Percentiles rank a stretch among this genome's conserved stretches.
Conservation (phyloP, 2,797 vertebrate species). For the Lycodopsis pacificus region DNA sequence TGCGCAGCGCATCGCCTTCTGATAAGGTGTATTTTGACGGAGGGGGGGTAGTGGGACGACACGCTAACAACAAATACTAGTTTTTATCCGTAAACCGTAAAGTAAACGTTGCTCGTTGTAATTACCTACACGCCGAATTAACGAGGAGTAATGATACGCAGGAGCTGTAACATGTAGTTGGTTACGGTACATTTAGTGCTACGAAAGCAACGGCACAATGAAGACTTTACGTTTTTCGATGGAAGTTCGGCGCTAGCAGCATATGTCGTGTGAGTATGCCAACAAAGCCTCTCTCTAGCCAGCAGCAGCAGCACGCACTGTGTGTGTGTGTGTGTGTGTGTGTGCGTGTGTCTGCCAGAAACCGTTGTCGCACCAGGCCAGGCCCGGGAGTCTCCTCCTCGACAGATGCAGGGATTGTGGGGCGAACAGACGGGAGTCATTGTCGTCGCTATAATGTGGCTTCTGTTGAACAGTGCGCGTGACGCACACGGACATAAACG, state of each 20-base stretch:
- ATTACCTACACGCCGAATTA: slow-evolving; percentile 13
- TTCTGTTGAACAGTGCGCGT: slow-evolving; percentile 60
- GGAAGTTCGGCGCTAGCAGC: slow-evolving; percentile 36
- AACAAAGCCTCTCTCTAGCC: slow-evolving; percentile 76
- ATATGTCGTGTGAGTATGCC: slow-evolving; percentile 50
- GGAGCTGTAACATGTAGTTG: accelerated
- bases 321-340: neutral
- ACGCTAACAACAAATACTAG: neutral
- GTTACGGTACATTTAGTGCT: accelerated
- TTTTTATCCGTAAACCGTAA: neutral
- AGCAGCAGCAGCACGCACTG: slow-evolving; percentile 49
- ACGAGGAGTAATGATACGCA: accelerated
- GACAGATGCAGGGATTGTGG: slow-evolving; percentile 68
- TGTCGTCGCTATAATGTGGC: slow-evolving; percentile 72
- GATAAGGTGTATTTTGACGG: neutral
- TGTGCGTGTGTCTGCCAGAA: slow-evolving; percentile 26
- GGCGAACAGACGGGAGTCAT: slow-evolving; percentile 67
- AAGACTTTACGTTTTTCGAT: neutral
- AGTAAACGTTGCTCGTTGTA: accelerated
- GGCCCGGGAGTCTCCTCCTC: slow-evolving; percentile 47
- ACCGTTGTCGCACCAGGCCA: slow-evolving; percentile 46
- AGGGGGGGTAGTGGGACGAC: neutral
- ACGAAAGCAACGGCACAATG: neutral
- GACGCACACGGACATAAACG: slow-evolving; percentile 59
- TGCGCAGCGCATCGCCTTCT: neutral